Percentiles rank a stretch among this genome's conserved stretches.
Evolutionary conservation across 1,140 invertebrate species (phyloP).

Genomic region (Drosophila saltans): DNA sequence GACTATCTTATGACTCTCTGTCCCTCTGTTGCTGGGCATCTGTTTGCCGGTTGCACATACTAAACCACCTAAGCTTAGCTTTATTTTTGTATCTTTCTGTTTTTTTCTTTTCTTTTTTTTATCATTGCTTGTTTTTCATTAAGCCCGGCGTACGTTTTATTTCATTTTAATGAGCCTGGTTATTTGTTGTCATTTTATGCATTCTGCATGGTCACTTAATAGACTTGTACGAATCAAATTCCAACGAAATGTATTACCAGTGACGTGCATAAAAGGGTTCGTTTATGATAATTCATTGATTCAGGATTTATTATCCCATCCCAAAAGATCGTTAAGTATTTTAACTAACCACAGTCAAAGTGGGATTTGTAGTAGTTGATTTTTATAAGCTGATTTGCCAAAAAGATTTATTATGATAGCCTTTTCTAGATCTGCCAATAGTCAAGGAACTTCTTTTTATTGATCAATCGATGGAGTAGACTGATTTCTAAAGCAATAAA

Average conservation of each 20-base stretch:
- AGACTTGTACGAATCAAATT: conserved; percentile 19
- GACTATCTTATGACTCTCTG: not conserved
- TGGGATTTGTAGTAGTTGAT: too few relatives aligned
- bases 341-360: too few relatives aligned
- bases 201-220: conserved; percentile 19
- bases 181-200: conserved; percentile 16
- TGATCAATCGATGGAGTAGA: too few relatives aligned
- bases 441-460: too few relatives aligned
- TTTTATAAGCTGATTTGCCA: too few relatives aligned
- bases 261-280: not conserved
- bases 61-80: not conserved
- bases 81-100: too few relatives aligned
- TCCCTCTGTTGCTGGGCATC: too few relatives aligned
- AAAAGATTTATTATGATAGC: too few relatives aligned
- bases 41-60: not conserved
- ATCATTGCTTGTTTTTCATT: conserved; percentile 15
- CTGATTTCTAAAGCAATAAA: too few relatives aligned
- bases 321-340: too few relatives aligned
- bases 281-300: too few relatives aligned
- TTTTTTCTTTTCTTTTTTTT: not conserved
- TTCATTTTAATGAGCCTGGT: conserved; percentile 22
- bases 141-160: conserved; percentile 6
- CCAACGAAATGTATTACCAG: not conserved
- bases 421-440: too few relatives aligned
- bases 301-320: not conserved